Base-by-base conservation (phyloP, 2,888 invertebrate species). In the Cataglyphis altisquamis region DNA sequence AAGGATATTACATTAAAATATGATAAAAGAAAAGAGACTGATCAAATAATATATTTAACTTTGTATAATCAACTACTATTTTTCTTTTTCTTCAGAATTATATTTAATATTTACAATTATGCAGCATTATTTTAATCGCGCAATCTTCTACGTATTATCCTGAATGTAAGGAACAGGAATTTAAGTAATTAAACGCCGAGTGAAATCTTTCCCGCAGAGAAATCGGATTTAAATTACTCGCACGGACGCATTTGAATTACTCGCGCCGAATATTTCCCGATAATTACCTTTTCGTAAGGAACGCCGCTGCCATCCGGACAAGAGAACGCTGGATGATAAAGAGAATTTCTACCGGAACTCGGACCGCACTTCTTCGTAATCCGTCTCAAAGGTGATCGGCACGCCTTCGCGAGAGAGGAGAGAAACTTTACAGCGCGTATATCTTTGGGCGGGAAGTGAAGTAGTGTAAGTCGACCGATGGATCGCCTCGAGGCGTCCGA, bases 211-310 rank as follows among this genome's bases (percentile, higher is more conserved):
- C 57, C 25, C 78, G 60, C n/a, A 55, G 36, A 32, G 45, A 72
- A 80, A 80, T 80, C 72, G 72, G 78, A 72, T 80, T 80, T 70
- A 72, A 80, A 80, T 80, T 72, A 80, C 78, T 80, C 70, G 78
- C 78, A 36, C 78, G 78, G 78, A 60, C 78, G 78, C 78, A 80
- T 70, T 80, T 45, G 78, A 80, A 80, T 80, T 72, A 80, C 78
- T 72, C 60, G 78, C 60, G 45, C 72, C 78, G 60, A 80, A 80
- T 80, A 80, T 80, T 80, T 72, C 78, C 60, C 78, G 78, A 72
- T 80, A 80, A 80, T 80, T 80, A 80, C 78, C 78, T 80, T 80
- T 72, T 80, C 78, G 72, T 80, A 60, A 80, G 72, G 52, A 52
- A 36, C 45, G 60, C 55, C 74, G 74, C 18, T 39, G 52, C 45